Conservation (phyloP, 2,888 invertebrate species). For the Drosophila parthenogenetica region DNA sequence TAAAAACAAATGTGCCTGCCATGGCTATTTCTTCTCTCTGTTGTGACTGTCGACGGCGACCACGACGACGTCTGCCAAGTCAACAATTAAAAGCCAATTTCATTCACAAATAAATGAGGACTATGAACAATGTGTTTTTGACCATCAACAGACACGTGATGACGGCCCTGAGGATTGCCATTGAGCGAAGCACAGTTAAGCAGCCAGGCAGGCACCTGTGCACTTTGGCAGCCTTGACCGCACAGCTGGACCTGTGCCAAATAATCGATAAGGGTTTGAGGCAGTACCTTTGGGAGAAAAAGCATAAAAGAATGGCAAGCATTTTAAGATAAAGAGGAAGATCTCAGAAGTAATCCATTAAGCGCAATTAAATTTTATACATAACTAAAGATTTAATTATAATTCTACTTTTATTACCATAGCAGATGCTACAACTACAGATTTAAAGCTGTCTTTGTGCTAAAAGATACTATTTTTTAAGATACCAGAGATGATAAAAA, state of each 20-base stretch:
- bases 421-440: too few species aligned
- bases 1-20: conserved; percentile 58
- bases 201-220: conserved; percentile 4
- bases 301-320: neutral
- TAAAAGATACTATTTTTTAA: too few species aligned
- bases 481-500: too few species aligned
- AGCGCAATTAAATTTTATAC: too few species aligned
- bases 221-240: conserved; percentile 42
- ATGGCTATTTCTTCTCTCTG: conserved; percentile 37
- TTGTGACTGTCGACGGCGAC: neutral
- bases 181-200: conserved; percentile 12
- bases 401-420: too few species aligned
- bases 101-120: conserved; percentile 65
- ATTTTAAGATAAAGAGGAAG: neutral
- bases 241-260: conserved; percentile 47
- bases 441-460: too few species aligned
- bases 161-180: conserved; percentile 18
- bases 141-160: conserved; percentile 40
- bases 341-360: neutral
- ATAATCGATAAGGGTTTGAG: conserved; percentile 5
- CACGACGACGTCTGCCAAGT: conserved; percentile 45
- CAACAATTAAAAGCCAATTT: conserved; percentile 73
- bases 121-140: conserved; percentile 26
- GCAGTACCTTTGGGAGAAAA: neutral
- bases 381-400: too few species aligned